Evolutionary conservation across 2,888 invertebrate species (phyloP).

Genomic region (Schrankia costaestrigalis): DNA sequence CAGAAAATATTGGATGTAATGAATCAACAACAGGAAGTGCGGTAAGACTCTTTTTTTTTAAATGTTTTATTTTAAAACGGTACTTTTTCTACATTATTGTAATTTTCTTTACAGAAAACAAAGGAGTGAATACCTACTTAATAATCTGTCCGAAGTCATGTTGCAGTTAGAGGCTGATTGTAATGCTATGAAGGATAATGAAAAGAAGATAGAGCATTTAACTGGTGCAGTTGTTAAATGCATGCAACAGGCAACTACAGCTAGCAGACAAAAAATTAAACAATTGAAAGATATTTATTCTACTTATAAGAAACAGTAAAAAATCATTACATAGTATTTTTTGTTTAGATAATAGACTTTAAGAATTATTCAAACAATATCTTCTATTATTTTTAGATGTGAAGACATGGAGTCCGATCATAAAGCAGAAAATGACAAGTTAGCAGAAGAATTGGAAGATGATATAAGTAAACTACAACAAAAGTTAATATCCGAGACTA

Average conservation of each 20-base stretch:
- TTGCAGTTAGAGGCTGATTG: conserved; percentile 56
- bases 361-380: neutral
- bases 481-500: conserved; percentile 61
- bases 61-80: neutral
- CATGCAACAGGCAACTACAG: conserved; percentile 56
- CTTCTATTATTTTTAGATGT: conserved; percentile 40
- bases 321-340: neutral
- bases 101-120: conserved; percentile 45
- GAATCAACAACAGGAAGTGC: conserved; percentile 51
- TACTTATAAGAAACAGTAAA: conserved; percentile 57
- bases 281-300: conserved; percentile 52
- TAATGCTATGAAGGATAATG: conserved; percentile 60
- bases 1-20: conserved; percentile 58
- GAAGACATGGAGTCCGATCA: conserved; percentile 56
- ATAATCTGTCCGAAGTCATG: conserved; percentile 50
- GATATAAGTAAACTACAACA: conserved; percentile 60
- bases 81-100: neutral
- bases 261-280: conserved; percentile 58
- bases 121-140: conserved; percentile 47
- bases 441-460: conserved; percentile 59
- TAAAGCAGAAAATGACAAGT: conserved; percentile 48
- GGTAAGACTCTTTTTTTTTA: conserved; percentile 37
- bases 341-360: neutral
- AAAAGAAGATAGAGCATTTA: conserved; percentile 62
- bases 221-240: conserved; percentile 56